Base-by-base conservation (phyloP, 2,888 invertebrate species). In the Latrodectus elegans region DNA sequence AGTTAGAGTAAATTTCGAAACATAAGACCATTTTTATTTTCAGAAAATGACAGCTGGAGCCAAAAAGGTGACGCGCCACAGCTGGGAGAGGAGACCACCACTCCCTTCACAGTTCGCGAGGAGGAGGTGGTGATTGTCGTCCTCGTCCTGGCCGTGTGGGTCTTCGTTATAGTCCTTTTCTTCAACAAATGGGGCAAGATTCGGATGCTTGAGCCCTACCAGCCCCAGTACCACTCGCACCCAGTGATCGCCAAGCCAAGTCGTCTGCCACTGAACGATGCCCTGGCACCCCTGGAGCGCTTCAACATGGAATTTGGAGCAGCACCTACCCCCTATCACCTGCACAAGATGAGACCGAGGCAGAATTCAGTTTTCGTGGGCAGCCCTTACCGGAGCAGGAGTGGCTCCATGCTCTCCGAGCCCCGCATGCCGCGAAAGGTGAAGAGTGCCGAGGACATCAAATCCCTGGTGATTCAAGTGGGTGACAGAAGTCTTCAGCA, bases 131-230 rank as follows among this genome's bases (percentile, higher is more conserved):
- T 96, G 77, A 96, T 97, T 91, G 97, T 97, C 82, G 95, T 96
- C 72, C 94, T 97, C 90, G 97, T 97, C 51, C 93, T 97, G 38
- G 94, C 96, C 73, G 94, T 97, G 15, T 97, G 97, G 97, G 95
- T 96, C 81, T 96, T 95, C 0, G 97, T 97, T 89, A 97, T 97
- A 89, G 95, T 96, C 4, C 94, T 97, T 71, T 97, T 97, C 94
- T 96, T 97, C 94, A 97, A 97, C 93, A 95, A 97, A 89, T 97
- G 97, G 97, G 97, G 97, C 91, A 97, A 97, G 94, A 97, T 97
- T 92, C 95, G 97, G 89, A 97, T 96, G 96, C 92, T 97, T 92
- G 96, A 97, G 92, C 97, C 97, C 0, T 97, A 97, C 92, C 96
- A 97, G 91, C 97, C 97, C 2, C 96, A 97, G 92, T 97, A 97